These are phyloP conservation scores for Siderastrea siderea DNA, from an alignment of 92 coral and sea anemone species.

Conservation along the genomic window DNA sequence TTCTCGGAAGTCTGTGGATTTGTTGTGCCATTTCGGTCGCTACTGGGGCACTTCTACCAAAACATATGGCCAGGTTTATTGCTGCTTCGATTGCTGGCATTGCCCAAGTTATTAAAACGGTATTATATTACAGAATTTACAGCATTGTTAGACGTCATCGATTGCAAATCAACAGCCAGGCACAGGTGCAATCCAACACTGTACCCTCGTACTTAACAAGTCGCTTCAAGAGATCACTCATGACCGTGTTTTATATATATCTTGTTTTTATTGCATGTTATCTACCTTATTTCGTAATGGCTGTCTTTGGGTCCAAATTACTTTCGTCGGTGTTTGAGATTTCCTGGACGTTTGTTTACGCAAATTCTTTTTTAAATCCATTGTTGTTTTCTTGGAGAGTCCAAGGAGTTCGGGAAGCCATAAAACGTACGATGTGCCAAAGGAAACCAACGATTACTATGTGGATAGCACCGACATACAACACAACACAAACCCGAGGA, in stretches of 20 bases:
- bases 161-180: not conserved
- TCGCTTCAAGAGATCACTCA: not conserved
- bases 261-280: not conserved
- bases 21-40: not conserved
- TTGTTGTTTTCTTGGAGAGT: slow-evolving; percentile 9
- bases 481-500: no score
- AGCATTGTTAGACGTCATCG: not conserved
- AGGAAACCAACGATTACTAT: no score
- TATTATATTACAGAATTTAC: not conserved
- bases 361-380: not conserved
- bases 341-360: not conserved
- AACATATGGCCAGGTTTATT: not conserved
- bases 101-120: not conserved
- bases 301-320: no score
- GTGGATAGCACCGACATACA: no score
- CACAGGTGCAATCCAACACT: not conserved
- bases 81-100: not conserved
- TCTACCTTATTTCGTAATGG: not conserved
- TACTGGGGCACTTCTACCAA: not conserved
- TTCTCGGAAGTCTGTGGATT: not conserved
- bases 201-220: not conserved
- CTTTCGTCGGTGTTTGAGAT: not conserved
- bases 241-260: not conserved
- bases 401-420: not conserved
- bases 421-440: not conserved